phyloP scores from a whole-genome alignment of 2,113 vertebrate species.

The Calyptomena viridis region DNA sequence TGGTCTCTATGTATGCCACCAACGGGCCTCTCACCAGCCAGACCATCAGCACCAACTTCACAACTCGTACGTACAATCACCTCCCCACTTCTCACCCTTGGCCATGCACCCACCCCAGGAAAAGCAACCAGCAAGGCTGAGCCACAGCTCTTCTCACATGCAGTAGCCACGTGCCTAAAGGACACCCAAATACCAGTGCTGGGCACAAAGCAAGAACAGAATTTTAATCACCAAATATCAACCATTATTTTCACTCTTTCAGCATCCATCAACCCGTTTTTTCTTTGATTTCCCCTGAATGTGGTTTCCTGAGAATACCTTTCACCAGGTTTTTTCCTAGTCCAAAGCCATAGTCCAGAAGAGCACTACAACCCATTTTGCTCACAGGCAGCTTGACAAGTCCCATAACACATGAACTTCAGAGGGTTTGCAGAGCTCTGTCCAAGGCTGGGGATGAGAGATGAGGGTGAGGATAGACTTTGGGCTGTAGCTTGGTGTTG shows the following conservation, averaged over 20 bases:
- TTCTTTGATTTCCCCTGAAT: not conserved
- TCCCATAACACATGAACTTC: not conserved
- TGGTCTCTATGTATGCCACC: slow-evolving; percentile 86
- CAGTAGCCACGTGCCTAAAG: rapidly evolving
- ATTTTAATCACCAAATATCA: not conserved
- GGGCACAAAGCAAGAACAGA: not conserved
- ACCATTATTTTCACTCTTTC: not conserved
- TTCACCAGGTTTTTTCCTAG: not conserved
- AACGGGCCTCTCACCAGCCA: slow-evolving; percentile 88
- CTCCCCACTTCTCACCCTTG: not conserved
- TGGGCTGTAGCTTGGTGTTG: not conserved
- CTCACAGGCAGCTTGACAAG: not conserved
- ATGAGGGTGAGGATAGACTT: not conserved
- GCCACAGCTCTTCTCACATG: not conserved
- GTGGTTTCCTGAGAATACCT: not conserved
- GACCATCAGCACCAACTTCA: slow-evolving; percentile 87
- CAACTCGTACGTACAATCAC: slow-evolving; percentile 84
- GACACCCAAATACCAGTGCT: not conserved
- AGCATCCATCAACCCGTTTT: not conserved
- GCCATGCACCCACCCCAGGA: not conserved
- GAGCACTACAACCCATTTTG: not conserved
- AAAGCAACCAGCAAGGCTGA: not conserved
- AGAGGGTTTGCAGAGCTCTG: not conserved
- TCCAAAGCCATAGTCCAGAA: not conserved
- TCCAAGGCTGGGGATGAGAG: not conserved